Percentiles rank a stretch among this genome's conserved stretches.
Evolutionary conservation across 2,888 invertebrate genomes (phyloP).

Genomic region (Melieria picta): DNA sequence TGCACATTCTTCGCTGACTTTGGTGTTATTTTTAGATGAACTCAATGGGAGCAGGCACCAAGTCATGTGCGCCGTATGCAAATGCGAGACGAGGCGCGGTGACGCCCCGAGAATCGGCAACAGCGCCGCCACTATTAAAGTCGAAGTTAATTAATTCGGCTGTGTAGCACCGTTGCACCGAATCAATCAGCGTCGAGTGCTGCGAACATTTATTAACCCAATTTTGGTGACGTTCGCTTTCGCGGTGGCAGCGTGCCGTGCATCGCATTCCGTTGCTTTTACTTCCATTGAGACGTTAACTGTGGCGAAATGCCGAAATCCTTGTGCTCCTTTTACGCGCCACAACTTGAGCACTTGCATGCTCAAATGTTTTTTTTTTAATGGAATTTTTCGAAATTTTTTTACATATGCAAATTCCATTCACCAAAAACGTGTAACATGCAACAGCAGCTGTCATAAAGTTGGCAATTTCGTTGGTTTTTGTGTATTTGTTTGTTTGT

Average conservation of each 20-base stretch:
- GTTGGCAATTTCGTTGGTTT: too few species aligned
- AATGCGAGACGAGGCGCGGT: too few species aligned
- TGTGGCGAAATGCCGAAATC: neutral
- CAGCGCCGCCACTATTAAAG: too few species aligned
- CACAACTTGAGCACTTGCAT: neutral
- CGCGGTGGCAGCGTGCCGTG: too few species aligned
- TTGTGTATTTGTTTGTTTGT: neutral
- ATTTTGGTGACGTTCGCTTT: neutral
- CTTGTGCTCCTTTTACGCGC: conserved; percentile 10
- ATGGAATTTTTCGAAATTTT: neutral
- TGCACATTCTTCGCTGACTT: conserved; percentile 8
- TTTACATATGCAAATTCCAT: neutral
- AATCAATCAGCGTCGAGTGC: too few species aligned
- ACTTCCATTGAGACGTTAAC: too few species aligned
- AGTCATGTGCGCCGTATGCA: too few species aligned
- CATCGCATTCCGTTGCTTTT: too few species aligned
- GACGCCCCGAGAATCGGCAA: too few species aligned
- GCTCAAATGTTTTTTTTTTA: neutral
- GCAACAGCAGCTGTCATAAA: neutral
- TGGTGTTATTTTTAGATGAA: conserved; percentile 23
- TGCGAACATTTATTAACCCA: neutral
- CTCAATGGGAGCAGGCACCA: conserved; percentile 11
- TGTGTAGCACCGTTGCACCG: too few species aligned
- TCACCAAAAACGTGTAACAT: neutral
- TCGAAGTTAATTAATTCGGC: too few species aligned